phyloP scores from a whole-genome alignment of 1,140 invertebrate species.

The Contarinia nasturtii region DNA sequence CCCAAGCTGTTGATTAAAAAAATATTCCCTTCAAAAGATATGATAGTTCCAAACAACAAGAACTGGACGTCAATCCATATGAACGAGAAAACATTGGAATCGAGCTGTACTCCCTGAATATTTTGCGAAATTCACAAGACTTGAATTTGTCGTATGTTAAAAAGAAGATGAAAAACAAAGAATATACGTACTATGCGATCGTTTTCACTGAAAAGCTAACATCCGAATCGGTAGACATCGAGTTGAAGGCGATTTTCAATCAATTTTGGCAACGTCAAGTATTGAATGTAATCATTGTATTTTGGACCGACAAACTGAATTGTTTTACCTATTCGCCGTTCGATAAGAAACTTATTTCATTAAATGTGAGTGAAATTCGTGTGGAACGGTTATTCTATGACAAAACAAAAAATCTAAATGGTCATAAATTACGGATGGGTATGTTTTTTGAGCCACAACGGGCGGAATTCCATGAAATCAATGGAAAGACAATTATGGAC shows the following conservation, averaged over 20 bases:
- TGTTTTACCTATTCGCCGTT: background rate
- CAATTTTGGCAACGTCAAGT: background rate
- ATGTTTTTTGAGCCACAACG: background rate
- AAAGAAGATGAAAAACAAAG: background rate
- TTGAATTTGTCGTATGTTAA: background rate
- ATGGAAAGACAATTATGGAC: background rate
- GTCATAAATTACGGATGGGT: background rate
- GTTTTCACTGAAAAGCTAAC: too few relatives aligned
- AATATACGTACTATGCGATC: background rate
- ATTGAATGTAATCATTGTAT: background rate
- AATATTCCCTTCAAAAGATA: too few relatives aligned
- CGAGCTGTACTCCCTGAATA: background rate
- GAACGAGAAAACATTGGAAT: background rate
- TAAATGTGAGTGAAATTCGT: background rate
- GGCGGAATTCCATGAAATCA: background rate
- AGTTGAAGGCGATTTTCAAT: background rate
- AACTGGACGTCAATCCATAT: too few relatives aligned
- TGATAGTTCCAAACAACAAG: too few relatives aligned
- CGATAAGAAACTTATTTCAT: background rate
- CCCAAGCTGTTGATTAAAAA: too few relatives aligned
- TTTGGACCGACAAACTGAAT: background rate
- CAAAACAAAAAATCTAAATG: background rate
- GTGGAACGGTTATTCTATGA: background rate
- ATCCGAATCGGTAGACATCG: too few relatives aligned
- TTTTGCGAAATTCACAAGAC: background rate